Evolutionary conservation across 2,888 invertebrate species (phyloP), one percentile per base, ranked within the genome.

Genomic region (Apodemia duryi): DNA sequence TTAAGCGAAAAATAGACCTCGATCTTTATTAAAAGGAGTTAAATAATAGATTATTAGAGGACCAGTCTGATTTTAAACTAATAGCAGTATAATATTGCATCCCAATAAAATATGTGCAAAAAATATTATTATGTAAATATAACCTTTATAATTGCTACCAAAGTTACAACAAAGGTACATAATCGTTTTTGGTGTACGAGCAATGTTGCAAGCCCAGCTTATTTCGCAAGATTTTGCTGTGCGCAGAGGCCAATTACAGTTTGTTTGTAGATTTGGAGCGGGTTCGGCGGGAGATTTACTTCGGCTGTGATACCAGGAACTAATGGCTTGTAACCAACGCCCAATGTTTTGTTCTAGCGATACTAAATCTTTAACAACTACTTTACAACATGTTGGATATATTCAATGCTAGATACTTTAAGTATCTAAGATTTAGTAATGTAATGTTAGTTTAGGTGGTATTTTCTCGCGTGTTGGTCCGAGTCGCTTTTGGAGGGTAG

Each of bases 261-360:
- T 74, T 76, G 67, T 49, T 67, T 60, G 66, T 68, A 78, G 82
- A 84, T 85, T 82, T 82, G 83, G 81, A 77, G 77, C 77, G 76
- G 75, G 75, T 77, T 76, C 74, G 69, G 67, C 73, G 73, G 77
- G 75, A 77, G 77, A 82, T 81, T 84, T 83, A 79, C 78, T 73
- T 73, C 71, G 74, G 71, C 75, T 72, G 77, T 81, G 78, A 80
- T 79, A 82, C 77, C 73, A 71, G 66, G 68, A 73, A 78, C 77
- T 78, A 82, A 82, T 82, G 79, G 79, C 68, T 70, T 68, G 65
- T 65, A 64, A 62, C 64, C 61, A 63, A 60, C 63, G 43, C 61
- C 61, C 49, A 60, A 65, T 51, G 64, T 65, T 68, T 67, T 64
- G 49, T 64, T 57, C 28, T 41, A 46, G 63, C 43, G 43, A 69